phyloP scores from a whole-genome alignment of 2,888 invertebrate species.

The Hirtodrosophila confusa region DNA sequence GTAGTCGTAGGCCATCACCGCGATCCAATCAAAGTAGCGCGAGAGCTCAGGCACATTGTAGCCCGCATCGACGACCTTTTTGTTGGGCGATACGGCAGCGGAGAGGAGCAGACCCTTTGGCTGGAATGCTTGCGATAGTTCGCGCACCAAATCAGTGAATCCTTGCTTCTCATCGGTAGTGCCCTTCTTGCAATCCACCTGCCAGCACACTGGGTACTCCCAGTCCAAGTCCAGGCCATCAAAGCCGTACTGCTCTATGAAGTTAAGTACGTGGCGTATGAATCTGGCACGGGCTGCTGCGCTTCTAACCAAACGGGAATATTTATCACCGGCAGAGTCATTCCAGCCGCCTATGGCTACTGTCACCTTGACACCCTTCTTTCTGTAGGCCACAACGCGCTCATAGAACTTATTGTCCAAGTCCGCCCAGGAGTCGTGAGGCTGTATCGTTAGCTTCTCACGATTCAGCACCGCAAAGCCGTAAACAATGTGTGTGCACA shows the following conservation, averaged over 20 bases:
- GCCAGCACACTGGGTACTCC: constrained; percentile 98
- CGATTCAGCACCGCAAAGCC: constrained; percentile 95
- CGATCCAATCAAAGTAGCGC: constrained; percentile 93
- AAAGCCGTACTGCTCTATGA: constrained; percentile 91
- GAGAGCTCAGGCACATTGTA: constrained; percentile 92
- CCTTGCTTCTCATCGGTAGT: constrained; percentile 91
- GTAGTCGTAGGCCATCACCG: constrained; percentile 96
- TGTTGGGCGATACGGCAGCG: constrained; percentile 93
- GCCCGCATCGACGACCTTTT: constrained; percentile 92
- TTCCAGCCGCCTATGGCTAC: constrained; percentile 98
- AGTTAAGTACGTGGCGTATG: constrained; percentile 90
- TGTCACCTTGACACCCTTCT: constrained; percentile 90
- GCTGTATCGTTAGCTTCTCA: constrained; percentile 90
- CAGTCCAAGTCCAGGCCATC: constrained; percentile 97
- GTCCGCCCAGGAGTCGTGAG: constrained; percentile 95
- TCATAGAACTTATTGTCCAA: constrained; percentile 96
- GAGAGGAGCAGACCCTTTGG: constrained; percentile 90
- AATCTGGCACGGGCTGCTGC: constrained; percentile 89
- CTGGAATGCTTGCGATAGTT: constrained; percentile 89
- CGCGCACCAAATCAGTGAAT: constrained; percentile 90
- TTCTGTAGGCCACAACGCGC: constrained; percentile 90
- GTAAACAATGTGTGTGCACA: constrained; percentile 96
- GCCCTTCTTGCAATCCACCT: constrained; percentile 93
- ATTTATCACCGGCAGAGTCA: constrained; percentile 95
- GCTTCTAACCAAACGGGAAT: constrained; percentile 91